Evolutionary conservation across 2,888 invertebrate species (phyloP), one percentile per base, ranked within the genome.

Genomic region (Dasypolia templi): DNA sequence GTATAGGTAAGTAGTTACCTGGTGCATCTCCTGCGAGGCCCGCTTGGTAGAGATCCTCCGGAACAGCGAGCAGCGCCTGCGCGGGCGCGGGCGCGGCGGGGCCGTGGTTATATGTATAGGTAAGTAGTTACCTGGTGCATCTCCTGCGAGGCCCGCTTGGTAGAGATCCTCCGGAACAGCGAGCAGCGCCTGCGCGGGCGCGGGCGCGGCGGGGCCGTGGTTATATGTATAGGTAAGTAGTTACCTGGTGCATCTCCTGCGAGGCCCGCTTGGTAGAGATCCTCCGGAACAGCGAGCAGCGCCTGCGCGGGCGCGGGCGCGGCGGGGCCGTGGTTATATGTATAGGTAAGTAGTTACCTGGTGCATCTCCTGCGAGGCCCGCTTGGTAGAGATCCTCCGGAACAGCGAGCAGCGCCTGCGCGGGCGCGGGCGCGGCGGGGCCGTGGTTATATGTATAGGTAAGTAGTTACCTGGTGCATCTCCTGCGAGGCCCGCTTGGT

Each of bases 331-430:
- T 97, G 12, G 95, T 49, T 49, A 2, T 22, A 49, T 49, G 22
- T 6, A 26, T 19, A 55, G 9, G 1, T 14, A 17, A n/a, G 17
- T 17, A 3, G n/a, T 71, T 84, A 95, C 95, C 97, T 98, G 98
- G 91, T 99, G 98, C 97, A 99, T 98, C 95, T 99, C 99, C 88
- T 98, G 99, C 90, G 98, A 98, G 55, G 99, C 99, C 22, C 99
- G 96, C 94, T 99, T 99, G 88, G 98, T 99, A 91, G 99, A 99
- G 62, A 99, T 98, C 84, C 98, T 96, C 0, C 99, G 96, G 93
- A 99, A 98, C 66, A 99, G 96, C 5, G 99, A 99, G 67, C 99
- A 98, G 89, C 98, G 98, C 0, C 98, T 96, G 35, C 98, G 97
- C 0, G 95, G 96, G 0, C 96, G 93, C 17, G 95, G 94, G 0